Evolutionary conservation across 2,797 vertebrate genomes (phyloP), one percentile per base, ranked within the genome.

Genomic region (Typhlichthys eigenmanni): DNA sequence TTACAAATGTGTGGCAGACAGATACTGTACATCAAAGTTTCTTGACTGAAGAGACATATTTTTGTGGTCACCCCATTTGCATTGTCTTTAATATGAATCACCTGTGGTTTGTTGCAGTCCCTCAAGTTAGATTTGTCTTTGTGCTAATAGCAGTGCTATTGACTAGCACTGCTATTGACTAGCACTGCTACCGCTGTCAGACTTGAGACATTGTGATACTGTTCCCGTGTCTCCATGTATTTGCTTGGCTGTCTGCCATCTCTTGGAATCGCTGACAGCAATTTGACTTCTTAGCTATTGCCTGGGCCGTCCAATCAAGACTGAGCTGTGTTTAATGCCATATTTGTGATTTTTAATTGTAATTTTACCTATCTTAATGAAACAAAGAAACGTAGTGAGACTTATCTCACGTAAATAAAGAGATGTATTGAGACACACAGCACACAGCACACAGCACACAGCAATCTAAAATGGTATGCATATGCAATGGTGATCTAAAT

Each of bases 121-220:
- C 79, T 71, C 55, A 68, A 61, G 63, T 2, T 12, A 34, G 4
- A 24, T 4, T 10, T 63, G 60, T 67, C 32, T 69, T 4, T 29
- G 51, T 38, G 47, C 60, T 75, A 62, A 72, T 68, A 62, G 71
- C 10, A n/a, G 47, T 53, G 34, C 47, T 56, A 64, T 49, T 73
- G 72, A 64, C 47, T 47, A 14, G 57, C 10, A n/a, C 48, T 53
- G 34, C 47, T 56, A 64, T 49, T 73, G 72, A 64, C 47, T 47
- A 14, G 57, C 75, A 77, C 55, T 77, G 66, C 74, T 69, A 71
- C 69, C 24, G 5, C 80, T 82, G 74, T 65, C 71, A 59, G 66
- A 61, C 79, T 66, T 12, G 76, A 85, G 79, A 85, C 79, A 76
- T 87, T 84, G 84, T 83, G 66, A 55, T 68, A 43, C 38, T 43